Conservation (phyloP, 2,113 vertebrate genomes). For the Corvus moneduloides region DNA sequence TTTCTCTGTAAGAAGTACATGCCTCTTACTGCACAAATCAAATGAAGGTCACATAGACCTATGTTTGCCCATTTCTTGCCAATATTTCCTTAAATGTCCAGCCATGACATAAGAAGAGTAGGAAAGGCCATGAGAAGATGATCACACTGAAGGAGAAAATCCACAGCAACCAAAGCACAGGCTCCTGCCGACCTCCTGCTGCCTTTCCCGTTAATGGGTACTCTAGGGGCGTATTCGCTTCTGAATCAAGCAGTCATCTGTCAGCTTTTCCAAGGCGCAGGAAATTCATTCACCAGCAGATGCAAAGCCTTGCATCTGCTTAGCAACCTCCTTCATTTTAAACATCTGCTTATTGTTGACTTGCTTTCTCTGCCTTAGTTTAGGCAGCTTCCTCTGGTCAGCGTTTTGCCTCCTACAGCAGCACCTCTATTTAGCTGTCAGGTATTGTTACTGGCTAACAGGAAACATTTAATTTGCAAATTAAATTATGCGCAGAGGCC, state of each 20-base stretch:
- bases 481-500: slow-evolving; percentile 12
- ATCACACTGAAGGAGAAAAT: not conserved
- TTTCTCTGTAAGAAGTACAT: not conserved
- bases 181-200: not conserved
- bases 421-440: slow-evolving; percentile 49
- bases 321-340: not conserved
- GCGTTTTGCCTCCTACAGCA: not conserved
- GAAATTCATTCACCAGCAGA: not conserved
- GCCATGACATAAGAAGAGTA: not conserved
- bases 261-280: not conserved
- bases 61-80: not conserved
- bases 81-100: not conserved
- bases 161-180: not conserved
- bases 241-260: not conserved
- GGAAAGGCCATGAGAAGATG: not conserved
- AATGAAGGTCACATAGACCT: not conserved
- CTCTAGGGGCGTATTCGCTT: not conserved
- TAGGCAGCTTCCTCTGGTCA: slow-evolving; percentile 4
- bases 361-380: not conserved
- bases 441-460: slow-evolving; percentile 32
- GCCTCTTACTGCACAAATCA: not conserved
- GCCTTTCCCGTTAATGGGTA: not conserved
- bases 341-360: slow-evolving; percentile 28
- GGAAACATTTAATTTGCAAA: slow-evolving; percentile 69
- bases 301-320: not conserved